phyloP scores from a whole-genome alignment of 2,797 vertebrate genomes.

The Sebastes minor region DNA sequence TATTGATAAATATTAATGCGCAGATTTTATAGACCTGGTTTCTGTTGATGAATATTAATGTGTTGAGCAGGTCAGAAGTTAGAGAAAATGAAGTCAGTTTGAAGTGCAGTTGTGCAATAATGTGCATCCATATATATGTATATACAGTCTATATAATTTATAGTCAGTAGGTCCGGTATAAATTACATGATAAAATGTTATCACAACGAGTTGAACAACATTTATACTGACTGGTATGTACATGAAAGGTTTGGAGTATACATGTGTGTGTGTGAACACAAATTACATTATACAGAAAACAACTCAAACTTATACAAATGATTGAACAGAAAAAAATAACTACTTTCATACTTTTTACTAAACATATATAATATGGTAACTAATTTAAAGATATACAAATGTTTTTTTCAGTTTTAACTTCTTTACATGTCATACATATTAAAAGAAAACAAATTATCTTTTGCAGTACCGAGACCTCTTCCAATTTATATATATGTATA shows the following conservation, averaged over 20 bases:
- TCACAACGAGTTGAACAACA: not conserved
- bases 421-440: not conserved
- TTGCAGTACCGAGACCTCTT: not conserved
- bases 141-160: not conserved
- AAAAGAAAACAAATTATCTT: not conserved
- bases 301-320: not conserved
- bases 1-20: conserved; percentile 25
- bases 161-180: not conserved
- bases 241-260: not conserved
- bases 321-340: too few species aligned
- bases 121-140: not conserved
- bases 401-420: not conserved
- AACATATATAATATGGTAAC: not conserved
- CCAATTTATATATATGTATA: not conserved
- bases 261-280: not conserved
- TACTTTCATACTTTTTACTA: not conserved
- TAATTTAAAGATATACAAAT: not conserved
- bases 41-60: conserved; percentile 24
- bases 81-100: not conserved
- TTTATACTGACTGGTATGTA: not conserved
- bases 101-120: not conserved
- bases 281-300: not conserved
- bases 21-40: not conserved
- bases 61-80: not conserved
- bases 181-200: not conserved